phyloP scores from a whole-genome alignment of 2,888 invertebrate species.

The Conus canariensis region DNA sequence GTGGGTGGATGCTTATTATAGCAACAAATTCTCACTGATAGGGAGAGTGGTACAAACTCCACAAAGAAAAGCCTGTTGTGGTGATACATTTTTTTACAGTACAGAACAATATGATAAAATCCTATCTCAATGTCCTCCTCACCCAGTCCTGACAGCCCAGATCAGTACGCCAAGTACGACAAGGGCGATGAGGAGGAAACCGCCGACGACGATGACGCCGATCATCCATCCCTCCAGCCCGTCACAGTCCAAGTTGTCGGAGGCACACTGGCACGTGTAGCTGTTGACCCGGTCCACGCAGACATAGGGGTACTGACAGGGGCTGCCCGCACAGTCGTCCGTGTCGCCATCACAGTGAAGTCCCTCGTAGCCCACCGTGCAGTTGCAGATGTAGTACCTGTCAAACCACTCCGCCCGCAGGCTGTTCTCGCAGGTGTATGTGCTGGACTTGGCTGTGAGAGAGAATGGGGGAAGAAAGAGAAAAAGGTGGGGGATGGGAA shows the following conservation, averaged over 20 bases:
- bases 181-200: slow-evolving; percentile 21
- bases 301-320: slow-evolving; percentile 47
- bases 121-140: background rate
- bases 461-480: no score
- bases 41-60: no score
- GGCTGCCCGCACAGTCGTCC: slow-evolving; percentile 45
- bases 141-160: slow-evolving; percentile 44
- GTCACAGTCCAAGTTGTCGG: slow-evolving; percentile 47
- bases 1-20: no score
- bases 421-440: slow-evolving; percentile 46
- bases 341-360: slow-evolving; percentile 43
- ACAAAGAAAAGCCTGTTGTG: no score
- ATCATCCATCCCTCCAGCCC: slow-evolving; percentile 51
- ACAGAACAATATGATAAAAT: no score
- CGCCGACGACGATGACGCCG: slow-evolving; percentile 39
- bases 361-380: slow-evolving; percentile 44
- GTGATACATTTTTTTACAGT: no score
- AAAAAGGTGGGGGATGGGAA: no score
- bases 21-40: background rate
- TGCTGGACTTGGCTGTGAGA: slow-evolving; percentile 7
- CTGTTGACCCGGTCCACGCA: slow-evolving; percentile 46
- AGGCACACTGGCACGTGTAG: slow-evolving; percentile 47
- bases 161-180: background rate
- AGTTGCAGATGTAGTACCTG: slow-evolving; percentile 43
- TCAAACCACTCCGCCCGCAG: slow-evolving; percentile 46